phyloP scores from a whole-genome alignment of 2,888 invertebrate genomes.

The Paralinhomoeus sp. region DNA sequence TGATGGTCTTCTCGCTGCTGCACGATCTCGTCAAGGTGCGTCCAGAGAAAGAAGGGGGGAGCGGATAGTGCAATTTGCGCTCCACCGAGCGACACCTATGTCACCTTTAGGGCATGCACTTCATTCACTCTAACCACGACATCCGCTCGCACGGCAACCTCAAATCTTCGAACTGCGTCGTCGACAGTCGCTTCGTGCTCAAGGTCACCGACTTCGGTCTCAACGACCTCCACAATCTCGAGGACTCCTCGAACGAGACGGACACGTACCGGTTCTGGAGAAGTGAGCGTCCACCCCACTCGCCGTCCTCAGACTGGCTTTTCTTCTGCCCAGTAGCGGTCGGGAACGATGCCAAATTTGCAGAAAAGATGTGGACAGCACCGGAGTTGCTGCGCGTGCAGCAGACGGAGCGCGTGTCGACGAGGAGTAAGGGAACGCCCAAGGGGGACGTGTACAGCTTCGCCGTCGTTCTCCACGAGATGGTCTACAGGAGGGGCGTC shows the following conservation, averaged over 20 bases:
- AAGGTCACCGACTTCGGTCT: conserved; percentile 93
- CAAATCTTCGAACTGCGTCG: conserved; percentile 90
- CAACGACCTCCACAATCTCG: conserved; percentile 44
- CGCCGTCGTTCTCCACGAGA: conserved; percentile 44
- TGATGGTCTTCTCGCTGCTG: conserved; percentile 34
- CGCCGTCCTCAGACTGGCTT: too few species aligned
- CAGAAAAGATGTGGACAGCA: conserved; percentile 71
- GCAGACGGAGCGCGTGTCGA: conserved; percentile 2
- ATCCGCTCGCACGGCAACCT: conserved; percentile 75
- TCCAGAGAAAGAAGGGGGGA: too few species aligned
- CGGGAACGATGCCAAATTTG: too few species aligned
- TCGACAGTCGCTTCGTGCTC: conserved; percentile 78
- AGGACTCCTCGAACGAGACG: conserved; percentile 28
- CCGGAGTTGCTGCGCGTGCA: conserved; percentile 51
- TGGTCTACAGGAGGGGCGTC: conserved; percentile 60
- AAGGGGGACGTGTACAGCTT: conserved; percentile 89
- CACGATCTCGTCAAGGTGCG: conserved; percentile 34
- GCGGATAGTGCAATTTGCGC: too few species aligned
- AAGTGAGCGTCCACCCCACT: conserved; percentile 14
- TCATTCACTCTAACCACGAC: conserved; percentile 58
- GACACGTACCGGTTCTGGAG: conserved; percentile 34
- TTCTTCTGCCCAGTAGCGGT: too few species aligned
- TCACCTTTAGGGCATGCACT: conserved; percentile 58
- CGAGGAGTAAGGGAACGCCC: conserved; percentile 41
- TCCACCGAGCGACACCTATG: too few species aligned